Evolutionary conservation across 2,113 vertebrate species (phyloP).

Genomic region (Neofelis nebulosa): DNA sequence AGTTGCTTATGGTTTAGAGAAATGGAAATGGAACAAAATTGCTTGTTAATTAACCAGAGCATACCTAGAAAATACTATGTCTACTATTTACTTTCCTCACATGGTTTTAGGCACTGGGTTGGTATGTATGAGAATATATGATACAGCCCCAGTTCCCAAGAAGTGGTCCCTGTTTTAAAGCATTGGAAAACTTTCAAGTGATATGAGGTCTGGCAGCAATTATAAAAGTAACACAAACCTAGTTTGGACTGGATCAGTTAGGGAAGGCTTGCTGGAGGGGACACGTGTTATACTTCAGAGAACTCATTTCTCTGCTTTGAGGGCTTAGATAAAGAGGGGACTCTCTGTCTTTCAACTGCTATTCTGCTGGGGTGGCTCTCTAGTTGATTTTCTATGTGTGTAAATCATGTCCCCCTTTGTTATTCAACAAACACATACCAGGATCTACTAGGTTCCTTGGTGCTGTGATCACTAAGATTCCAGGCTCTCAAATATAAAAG

Average conservation of each 20-base stretch:
- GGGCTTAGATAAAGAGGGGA: not conserved
- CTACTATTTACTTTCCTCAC: not conserved
- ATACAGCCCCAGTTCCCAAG: not conserved
- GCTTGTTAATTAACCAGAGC: slow-evolving; percentile 2
- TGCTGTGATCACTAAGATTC: not conserved
- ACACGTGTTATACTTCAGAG: not conserved
- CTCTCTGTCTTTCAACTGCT: not conserved
- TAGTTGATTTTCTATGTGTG: not conserved
- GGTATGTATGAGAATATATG: not conserved
- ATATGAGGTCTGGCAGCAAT: not conserved
- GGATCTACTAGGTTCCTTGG: not conserved
- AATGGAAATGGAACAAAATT: slow-evolving; percentile 37
- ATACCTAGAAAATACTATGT: not conserved
- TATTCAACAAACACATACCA: not conserved
- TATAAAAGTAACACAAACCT: not conserved
- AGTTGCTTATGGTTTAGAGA: slow-evolving; percentile 46
- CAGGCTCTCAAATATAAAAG: not conserved
- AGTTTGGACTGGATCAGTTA: not conserved
- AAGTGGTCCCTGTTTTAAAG: not conserved
- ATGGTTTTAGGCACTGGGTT: not conserved
- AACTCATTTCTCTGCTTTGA: not conserved
- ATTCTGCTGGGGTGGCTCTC: not conserved
- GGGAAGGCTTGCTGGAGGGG: not conserved
- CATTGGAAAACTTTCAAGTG: not conserved
- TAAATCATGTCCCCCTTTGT: not conserved